phyloP scores from a whole-genome alignment of 2,113 vertebrate genomes.

The Cercopithecus mona region DNA sequence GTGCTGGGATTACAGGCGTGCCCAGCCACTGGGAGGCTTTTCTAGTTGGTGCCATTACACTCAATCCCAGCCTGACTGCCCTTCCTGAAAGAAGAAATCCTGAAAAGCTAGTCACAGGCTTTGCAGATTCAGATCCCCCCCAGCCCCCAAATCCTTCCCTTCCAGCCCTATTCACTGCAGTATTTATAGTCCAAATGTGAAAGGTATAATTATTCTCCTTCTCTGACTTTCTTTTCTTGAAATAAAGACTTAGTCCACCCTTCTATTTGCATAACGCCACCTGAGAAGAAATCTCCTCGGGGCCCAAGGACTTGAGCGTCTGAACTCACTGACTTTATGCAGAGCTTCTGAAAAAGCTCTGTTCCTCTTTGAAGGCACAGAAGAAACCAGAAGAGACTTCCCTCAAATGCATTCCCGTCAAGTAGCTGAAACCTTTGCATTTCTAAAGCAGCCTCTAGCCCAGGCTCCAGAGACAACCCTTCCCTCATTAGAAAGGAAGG shows the following conservation, averaged over 20 bases:
- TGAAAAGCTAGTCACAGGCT: background rate
- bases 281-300: background rate
- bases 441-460: background rate
- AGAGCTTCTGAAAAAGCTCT: background rate
- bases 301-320: background rate
- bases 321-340: background rate
- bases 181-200: constrained; percentile 16
- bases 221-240: constrained; percentile 17
- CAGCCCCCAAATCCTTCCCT: background rate
- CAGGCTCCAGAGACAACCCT: background rate
- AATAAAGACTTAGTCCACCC: background rate
- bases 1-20: too few species aligned
- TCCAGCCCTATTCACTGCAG: background rate
- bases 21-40: background rate
- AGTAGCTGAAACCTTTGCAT: background rate
- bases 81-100: background rate
- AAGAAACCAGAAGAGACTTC: background rate
- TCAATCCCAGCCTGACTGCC: background rate
- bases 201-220: background rate
- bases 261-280: constrained; percentile 2
- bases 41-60: background rate
- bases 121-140: background rate
- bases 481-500: background rate
- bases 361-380: constrained; percentile 37
- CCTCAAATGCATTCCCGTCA: background rate